phyloP scores from a whole-genome alignment of 2,797 vertebrate species.

The Hydrocynus forskahlii region DNA sequence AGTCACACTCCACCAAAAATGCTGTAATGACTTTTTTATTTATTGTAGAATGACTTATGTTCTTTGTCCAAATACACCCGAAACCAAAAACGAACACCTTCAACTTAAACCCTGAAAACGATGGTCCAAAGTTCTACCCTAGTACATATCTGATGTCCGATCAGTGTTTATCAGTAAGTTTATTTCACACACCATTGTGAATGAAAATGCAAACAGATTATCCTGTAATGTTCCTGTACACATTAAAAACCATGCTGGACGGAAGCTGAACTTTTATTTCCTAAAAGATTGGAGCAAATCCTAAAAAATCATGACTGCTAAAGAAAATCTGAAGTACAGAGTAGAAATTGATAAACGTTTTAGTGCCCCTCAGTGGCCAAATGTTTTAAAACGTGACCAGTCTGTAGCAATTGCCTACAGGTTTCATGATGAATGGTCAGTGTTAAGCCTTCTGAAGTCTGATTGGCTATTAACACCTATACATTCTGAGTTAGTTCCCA shows the following conservation, averaged over 20 bases:
- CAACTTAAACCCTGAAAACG: background rate
- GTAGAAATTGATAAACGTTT: no score
- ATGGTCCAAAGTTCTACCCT: no score
- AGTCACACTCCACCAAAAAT: background rate
- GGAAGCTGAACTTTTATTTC: background rate
- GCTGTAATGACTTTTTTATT: background rate
- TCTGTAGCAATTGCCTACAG: no score
- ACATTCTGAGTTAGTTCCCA: no score
- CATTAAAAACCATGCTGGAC: background rate
- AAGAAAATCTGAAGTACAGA: background rate
- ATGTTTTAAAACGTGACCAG: no score
- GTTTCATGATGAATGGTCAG: no score
- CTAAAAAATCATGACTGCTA: background rate
- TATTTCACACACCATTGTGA: background rate
- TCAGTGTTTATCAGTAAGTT: background rate
- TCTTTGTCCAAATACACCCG: background rate
- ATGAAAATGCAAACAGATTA: background rate
- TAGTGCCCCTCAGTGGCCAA: no score
- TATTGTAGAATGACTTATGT: background rate
- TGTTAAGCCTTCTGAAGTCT: no score
- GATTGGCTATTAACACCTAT: no score
- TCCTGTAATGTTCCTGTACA: background rate
- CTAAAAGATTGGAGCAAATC: background rate
- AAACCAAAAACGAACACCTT: background rate
- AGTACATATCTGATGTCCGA: background rate